phyloP scores from a whole-genome alignment of 2,888 invertebrate genomes.

The Luffia ferchaultella region DNA sequence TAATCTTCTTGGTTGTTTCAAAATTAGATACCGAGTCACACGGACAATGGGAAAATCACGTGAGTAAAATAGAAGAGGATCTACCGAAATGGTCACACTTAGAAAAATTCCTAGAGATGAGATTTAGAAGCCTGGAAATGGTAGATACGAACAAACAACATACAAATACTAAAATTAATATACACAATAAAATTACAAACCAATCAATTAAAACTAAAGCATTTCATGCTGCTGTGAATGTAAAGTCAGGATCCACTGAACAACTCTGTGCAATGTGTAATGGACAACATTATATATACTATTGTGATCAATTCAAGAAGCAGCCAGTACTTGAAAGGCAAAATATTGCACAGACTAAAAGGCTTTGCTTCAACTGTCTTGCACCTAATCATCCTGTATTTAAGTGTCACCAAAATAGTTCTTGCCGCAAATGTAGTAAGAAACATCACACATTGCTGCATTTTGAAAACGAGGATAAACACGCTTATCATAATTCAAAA shows the following conservation, averaged over 20 bases:
- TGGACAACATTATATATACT: constrained; percentile 9
- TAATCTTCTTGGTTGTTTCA: constrained; percentile 13
- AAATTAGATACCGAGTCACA: constrained; percentile 16
- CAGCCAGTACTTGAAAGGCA: constrained; percentile 6
- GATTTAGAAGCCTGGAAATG: constrained; percentile 11
- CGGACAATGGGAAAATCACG: constrained; percentile 15
- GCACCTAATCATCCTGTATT: constrained; percentile 9
- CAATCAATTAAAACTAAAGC: constrained; percentile 10
- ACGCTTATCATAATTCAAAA: not conserved
- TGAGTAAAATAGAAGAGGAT: not conserved
- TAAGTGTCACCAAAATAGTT: constrained; percentile 9
- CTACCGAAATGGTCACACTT: constrained; percentile 6
- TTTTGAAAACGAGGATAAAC: constrained; percentile 4
- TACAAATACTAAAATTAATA: not conserved
- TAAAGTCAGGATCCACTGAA: not conserved
- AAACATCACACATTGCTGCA: constrained; percentile 16
- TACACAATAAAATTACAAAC: not conserved
- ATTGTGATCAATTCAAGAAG: too few species aligned
- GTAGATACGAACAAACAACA: too few species aligned
- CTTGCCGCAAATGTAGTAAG: constrained; percentile 13
- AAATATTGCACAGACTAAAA: constrained; percentile 10
- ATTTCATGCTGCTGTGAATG: constrained; percentile 7
- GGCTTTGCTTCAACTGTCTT: constrained; percentile 16
- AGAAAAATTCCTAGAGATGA: constrained; percentile 8
- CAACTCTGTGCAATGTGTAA: constrained; percentile 9